Conservation (phyloP, 2,797 vertebrate species). For the Lagodon rhomboides region DNA sequence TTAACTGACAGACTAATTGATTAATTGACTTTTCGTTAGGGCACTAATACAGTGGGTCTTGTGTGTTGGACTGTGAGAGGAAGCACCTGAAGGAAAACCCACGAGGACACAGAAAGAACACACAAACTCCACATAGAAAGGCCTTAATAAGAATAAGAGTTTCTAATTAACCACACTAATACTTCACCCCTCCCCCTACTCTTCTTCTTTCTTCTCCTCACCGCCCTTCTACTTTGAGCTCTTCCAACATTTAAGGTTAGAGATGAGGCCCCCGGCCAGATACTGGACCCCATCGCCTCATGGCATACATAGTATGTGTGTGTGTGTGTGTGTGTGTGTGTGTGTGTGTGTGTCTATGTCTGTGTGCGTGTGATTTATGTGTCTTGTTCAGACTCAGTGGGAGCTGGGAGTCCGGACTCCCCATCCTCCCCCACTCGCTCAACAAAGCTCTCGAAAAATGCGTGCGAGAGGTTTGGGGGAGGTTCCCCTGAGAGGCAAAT, state of each 20-base stretch:
- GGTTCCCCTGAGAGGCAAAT: conserved; percentile 73
- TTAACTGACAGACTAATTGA: no score
- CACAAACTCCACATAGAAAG: conserved; percentile 3
- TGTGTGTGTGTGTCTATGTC: conserved; percentile 33
- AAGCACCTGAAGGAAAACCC: conserved; percentile 3
- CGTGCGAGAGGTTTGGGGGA: conserved; percentile 74
- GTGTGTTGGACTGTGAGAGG: not conserved
- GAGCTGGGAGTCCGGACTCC: conserved; percentile 51
- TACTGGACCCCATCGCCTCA: conserved; percentile 60
- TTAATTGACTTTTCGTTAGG: no score
- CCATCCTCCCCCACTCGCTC: conserved; percentile 31
- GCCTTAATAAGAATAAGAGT: conserved; percentile 24
- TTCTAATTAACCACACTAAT: not conserved
- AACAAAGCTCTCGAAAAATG: conserved; percentile 76
- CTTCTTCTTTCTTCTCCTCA: conserved; percentile 19
- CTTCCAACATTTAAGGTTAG: conserved; percentile 51
- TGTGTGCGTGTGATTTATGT: conserved; percentile 76
- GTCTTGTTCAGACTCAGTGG: conserved; percentile 77
- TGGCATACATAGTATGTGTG: conserved; percentile 67
- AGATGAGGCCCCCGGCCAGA: conserved; percentile 65
- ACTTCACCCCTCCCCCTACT: conserved; percentile 29
- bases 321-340: conserved; percentile 35
- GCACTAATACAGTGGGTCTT: no score
- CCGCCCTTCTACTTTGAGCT: conserved; percentile 32
- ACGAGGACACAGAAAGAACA: not conserved